These are phyloP conservation scores for Hemiprocne comata DNA, from an alignment of 2,113 vertebrate genomes.

Conservation along the genomic window DNA sequence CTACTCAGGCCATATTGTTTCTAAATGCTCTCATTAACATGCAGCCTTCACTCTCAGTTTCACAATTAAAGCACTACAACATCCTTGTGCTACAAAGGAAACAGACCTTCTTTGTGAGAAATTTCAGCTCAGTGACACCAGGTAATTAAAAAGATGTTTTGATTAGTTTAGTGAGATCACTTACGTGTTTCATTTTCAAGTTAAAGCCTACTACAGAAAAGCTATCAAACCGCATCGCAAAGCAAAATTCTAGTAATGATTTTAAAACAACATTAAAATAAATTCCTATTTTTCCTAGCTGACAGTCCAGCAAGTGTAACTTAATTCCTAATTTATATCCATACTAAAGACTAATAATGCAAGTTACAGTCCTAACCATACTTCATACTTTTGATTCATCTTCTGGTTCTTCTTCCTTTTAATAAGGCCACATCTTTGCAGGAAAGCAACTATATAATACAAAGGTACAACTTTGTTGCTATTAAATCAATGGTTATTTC, in stretches of 20 bases:
- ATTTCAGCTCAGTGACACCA: neutral
- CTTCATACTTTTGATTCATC: neutral
- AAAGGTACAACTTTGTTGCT: neutral
- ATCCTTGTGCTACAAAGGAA: neutral
- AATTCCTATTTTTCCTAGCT: neutral
- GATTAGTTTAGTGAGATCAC: neutral
- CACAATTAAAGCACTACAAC: neutral
- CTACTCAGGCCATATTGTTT: neutral
- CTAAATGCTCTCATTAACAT: neutral
- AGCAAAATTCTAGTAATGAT: neutral
- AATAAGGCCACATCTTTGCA: neutral
- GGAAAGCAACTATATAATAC: neutral
- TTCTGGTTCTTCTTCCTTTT: neutral
- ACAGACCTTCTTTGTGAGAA: neutral
- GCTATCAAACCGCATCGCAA: neutral
- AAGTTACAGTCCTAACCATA: neutral
- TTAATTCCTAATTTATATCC: neutral
- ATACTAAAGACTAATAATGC: neutral
- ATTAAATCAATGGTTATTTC: neutral
- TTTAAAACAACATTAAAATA: neutral
- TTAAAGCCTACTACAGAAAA: neutral
- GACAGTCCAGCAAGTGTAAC: neutral
- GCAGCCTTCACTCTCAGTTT: neutral
- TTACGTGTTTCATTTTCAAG: slow-evolving; percentile 12
- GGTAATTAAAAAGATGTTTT: neutral